A percentile compares a stretch with the other conserved stretches of the same genome.
Evolutionary conservation across 2,888 invertebrate species (phyloP).

Genomic region (Leucania comma): DNA sequence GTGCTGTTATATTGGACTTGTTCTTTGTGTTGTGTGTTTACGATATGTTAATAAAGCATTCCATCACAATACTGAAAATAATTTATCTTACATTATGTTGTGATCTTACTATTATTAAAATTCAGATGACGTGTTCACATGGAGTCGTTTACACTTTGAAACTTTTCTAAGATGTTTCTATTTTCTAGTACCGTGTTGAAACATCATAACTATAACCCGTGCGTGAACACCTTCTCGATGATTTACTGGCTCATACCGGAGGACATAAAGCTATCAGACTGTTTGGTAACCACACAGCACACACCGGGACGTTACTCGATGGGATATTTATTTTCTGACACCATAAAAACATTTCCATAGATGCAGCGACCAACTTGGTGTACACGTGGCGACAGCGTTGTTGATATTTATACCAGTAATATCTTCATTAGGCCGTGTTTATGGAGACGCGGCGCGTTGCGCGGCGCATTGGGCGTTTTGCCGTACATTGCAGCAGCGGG

Average conservation of each 20-base stretch:
- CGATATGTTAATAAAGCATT: too few relatives aligned
- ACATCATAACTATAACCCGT: constrained; percentile 15
- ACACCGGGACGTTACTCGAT: constrained; percentile 39
- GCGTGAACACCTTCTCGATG: constrained; percentile 25
- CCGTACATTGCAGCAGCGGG: too few relatives aligned
- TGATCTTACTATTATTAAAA: too few relatives aligned
- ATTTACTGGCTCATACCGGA: constrained; percentile 39
- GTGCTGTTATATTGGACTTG: constrained; percentile 3
- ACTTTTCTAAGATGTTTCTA: background rate
- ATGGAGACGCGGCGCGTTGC: too few relatives aligned
- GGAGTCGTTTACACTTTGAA: background rate
- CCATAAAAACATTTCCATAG: constrained; percentile 70
- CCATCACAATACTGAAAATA: too few relatives aligned
- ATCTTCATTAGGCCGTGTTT: too few relatives aligned
- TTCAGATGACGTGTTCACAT: background rate
- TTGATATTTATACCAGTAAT: background rate
- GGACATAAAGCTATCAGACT: constrained; percentile 59
- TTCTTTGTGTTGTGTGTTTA: constrained; percentile 12
- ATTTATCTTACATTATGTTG: too few relatives aligned
- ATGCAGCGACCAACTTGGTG: constrained; percentile 63
- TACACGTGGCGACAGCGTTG: constrained; percentile 35
- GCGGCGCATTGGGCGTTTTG: too few relatives aligned
- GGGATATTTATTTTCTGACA: constrained; percentile 66
- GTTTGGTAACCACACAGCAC: constrained; percentile 43
- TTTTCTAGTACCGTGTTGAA: background rate